Conservation (phyloP, 2,113 vertebrate species). For the Triplophysa rosa region DNA sequence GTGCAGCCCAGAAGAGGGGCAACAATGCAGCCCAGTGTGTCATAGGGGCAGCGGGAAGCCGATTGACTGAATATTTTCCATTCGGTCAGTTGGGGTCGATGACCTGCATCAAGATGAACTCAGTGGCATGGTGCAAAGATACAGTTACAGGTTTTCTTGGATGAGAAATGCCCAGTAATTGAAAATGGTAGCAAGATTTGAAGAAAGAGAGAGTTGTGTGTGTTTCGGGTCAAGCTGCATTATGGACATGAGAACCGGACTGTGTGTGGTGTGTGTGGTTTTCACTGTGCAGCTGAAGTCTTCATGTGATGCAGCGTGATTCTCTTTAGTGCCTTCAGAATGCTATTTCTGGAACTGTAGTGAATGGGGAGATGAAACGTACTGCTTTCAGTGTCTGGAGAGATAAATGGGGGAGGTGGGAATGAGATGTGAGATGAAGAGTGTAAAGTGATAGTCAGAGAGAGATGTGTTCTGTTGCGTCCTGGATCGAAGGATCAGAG, state of each 20-base stretch:
- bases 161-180: neutral
- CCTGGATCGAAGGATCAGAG: conserved; percentile 1
- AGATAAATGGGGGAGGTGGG: conserved; percentile 12
- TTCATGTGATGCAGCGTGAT: conserved; percentile 6
- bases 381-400: conserved; percentile 35
- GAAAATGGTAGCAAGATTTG: neutral
- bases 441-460: neutral
- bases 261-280: conserved; percentile 42
- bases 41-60: conserved; percentile 42
- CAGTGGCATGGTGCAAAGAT: neutral
- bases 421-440: conserved; percentile 9
- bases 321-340: neutral
- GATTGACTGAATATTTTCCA: conserved; percentile 57
- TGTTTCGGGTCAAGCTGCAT: neutral
- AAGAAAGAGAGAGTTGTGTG: conserved; percentile 18
- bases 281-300: conserved; percentile 1
- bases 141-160: neutral
- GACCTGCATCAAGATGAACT: conserved; percentile 2
- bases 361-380: conserved; percentile 34
- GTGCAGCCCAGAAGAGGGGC: conserved; percentile 22
- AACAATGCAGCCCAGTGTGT: conserved; percentile 64
- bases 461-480: neutral
- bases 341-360: conserved; percentile 41
- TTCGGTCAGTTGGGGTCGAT: conserved; percentile 7
- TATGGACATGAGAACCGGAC: no score